A percentile compares a stretch with the other conserved stretches of the same genome.
phyloP scores from a whole-genome alignment of 2,888 invertebrate species.

The Amblyteles armatorius region DNA sequence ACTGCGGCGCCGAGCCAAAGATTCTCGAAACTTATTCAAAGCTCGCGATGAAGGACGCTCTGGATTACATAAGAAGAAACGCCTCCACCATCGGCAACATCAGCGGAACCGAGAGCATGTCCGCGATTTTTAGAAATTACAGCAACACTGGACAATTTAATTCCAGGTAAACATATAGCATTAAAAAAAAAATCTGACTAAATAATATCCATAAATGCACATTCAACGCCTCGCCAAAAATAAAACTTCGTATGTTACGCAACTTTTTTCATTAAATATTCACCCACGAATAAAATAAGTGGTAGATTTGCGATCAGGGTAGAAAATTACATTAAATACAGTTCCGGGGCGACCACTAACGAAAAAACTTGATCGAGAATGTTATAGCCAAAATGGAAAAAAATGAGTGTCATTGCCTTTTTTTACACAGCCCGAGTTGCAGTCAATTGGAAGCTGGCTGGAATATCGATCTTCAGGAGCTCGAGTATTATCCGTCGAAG shows the following conservation, averaged over 20 bases:
- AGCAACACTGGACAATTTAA: slow-evolving; percentile 92
- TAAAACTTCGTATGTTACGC: background rate
- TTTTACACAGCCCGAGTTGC: slow-evolving; percentile 90
- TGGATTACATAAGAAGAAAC: slow-evolving; percentile 95
- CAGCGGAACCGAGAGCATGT: slow-evolving; percentile 95
- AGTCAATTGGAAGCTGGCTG: slow-evolving; percentile 94
- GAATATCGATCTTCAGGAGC: slow-evolving; percentile 97
- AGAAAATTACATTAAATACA: too few species aligned
- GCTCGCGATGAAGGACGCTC: slow-evolving; percentile 96
- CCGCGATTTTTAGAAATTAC: slow-evolving; percentile 95
- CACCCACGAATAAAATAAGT: too few species aligned
- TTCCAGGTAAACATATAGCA: slow-evolving; percentile 88
- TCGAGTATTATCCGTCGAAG: slow-evolving; percentile 96
- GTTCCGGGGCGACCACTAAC: too few species aligned
- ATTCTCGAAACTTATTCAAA: slow-evolving; percentile 97
- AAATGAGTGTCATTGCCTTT: background rate
- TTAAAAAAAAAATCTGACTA: background rate
- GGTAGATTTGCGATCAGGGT: too few species aligned
- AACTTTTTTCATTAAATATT: too few species aligned
- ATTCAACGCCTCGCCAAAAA: background rate
- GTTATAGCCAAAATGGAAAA: too few species aligned
- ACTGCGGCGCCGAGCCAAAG: slow-evolving; percentile 96
- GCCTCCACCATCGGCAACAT: slow-evolving; percentile 95
- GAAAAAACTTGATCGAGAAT: too few species aligned
- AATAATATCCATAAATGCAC: background rate